A percentile compares a stretch with the other conserved stretches of the same genome.
These are phyloP conservation scores for Cerceris rybyensis DNA, from an alignment of 2,888 invertebrate genomes.

Conservation along the genomic window DNA sequence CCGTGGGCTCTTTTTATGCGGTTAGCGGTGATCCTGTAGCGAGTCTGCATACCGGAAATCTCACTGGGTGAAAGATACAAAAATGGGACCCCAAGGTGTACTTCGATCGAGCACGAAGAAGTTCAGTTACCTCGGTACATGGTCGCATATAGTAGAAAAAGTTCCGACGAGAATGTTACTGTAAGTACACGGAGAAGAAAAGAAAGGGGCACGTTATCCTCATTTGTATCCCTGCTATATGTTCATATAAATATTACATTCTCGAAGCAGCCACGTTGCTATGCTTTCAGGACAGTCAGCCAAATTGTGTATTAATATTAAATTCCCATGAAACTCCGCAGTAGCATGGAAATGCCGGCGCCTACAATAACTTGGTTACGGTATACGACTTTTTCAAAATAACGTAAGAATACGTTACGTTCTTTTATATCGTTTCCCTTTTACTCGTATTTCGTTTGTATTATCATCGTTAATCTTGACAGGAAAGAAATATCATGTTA, in stretches of 20 bases:
- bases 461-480: neutral
- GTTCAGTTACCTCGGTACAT: constrained; percentile 30
- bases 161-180: constrained; percentile 32
- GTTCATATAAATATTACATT: constrained; percentile 72
- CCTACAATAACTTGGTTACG: constrained; percentile 34
- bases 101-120: constrained; percentile 52
- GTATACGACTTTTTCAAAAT: constrained; percentile 3
- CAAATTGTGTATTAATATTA: constrained; percentile 77
- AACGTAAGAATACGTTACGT: neutral
- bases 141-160: constrained; percentile 22
- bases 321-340: constrained; percentile 58
- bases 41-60: constrained; percentile 29
- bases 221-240: constrained; percentile 68
- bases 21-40: constrained; percentile 33
- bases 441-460: neutral
- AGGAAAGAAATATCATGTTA: too few species aligned
- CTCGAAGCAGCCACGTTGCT: constrained; percentile 47
- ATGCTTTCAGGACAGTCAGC: constrained; percentile 62
- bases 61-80: constrained; percentile 49
- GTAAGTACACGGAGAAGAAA: constrained; percentile 19
- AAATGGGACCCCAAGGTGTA: constrained; percentile 63
- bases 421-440: neutral
- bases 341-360: constrained; percentile 31
- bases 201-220: constrained; percentile 65
- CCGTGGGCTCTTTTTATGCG: constrained; percentile 47